Evolutionary conservation across 1,140 invertebrate genomes (phyloP).

Genomic region (Trachelipus rathkii): DNA sequence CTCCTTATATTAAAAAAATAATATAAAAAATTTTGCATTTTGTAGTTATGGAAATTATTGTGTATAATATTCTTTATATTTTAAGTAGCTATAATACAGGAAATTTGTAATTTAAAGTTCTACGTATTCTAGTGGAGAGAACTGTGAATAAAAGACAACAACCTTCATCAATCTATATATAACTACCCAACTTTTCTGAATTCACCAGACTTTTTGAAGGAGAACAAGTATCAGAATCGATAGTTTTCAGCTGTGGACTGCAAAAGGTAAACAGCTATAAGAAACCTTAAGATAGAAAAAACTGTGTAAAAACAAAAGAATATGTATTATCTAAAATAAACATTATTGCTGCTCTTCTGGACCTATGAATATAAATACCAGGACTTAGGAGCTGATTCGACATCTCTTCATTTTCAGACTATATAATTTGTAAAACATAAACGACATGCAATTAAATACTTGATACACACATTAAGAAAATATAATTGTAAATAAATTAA

Average conservation of each 20-base stretch:
- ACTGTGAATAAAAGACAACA: background rate
- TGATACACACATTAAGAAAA: too few relatives aligned
- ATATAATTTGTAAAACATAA: too few relatives aligned
- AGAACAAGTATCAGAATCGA: conserved; percentile 32
- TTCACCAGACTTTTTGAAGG: conserved; percentile 44
- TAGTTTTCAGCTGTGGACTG: conserved; percentile 37
- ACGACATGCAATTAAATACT: too few relatives aligned
- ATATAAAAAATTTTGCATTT: too few relatives aligned
- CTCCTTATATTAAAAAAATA: conserved; percentile 47
- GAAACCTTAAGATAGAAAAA: too few relatives aligned
- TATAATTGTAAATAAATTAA: too few relatives aligned
- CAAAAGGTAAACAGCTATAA: background rate
- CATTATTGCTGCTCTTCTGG: background rate
- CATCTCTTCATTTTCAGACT: too few relatives aligned
- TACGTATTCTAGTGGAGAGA: background rate
- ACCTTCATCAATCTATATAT: conserved; percentile 10
- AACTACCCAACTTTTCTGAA: conserved; percentile 62
- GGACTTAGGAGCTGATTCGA: too few relatives aligned
- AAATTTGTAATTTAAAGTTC: conserved; percentile 1
- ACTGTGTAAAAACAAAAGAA: too few relatives aligned
- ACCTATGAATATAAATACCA: background rate
- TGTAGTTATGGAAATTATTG: too few relatives aligned
- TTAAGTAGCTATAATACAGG: conserved; percentile 17
- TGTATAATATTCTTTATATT: too few relatives aligned
- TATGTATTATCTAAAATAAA: too few relatives aligned